These are phyloP conservation scores for Chaetodon auriga DNA, from an alignment of 2,113 vertebrate species.

Conservation along the genomic window DNA sequence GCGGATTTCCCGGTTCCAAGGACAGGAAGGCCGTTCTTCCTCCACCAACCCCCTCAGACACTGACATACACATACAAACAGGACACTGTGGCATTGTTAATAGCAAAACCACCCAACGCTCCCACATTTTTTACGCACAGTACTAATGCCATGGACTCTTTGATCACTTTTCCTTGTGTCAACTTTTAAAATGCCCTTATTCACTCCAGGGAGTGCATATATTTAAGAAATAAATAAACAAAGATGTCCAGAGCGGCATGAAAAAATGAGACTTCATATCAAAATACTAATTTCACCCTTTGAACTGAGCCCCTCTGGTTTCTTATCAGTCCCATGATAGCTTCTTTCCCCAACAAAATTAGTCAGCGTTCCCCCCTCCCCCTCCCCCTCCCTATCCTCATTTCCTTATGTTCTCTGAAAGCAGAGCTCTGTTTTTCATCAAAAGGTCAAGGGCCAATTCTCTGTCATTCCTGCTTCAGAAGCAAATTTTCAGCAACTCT, in stretches of 20 bases:
- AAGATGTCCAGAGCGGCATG: slow-evolving; percentile 32
- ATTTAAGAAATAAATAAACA: slow-evolving; percentile 69
- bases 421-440: slow-evolving; percentile 77
- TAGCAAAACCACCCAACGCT: slow-evolving; percentile 40
- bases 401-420: slow-evolving; percentile 70
- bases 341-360: slow-evolving; percentile 65
- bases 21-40: slow-evolving; percentile 84
- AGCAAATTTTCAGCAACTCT: slow-evolving; percentile 7
- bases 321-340: slow-evolving; percentile 76
- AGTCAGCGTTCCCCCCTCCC: slow-evolving; percentile 16
- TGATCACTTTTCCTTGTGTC: slow-evolving; percentile 39
- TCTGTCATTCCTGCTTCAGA: slow-evolving; percentile 37
- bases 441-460: slow-evolving; percentile 64
- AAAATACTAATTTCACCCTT: slow-evolving; percentile 69
- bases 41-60: slow-evolving; percentile 65
- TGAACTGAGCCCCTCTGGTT: slow-evolving; percentile 75
- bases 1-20: slow-evolving; percentile 85
- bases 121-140: not conserved
- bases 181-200: slow-evolving; percentile 25
- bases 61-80: slow-evolving; percentile 55
- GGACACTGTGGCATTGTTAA: slow-evolving; percentile 47
- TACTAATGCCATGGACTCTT: slow-evolving; percentile 15
- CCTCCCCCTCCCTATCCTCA: slow-evolving; percentile 66
- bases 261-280: slow-evolving; percentile 61
- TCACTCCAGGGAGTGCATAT: slow-evolving; percentile 32